phyloP scores from a whole-genome alignment of 2,113 vertebrate genomes.

The Ahaetulla prasina region DNA sequence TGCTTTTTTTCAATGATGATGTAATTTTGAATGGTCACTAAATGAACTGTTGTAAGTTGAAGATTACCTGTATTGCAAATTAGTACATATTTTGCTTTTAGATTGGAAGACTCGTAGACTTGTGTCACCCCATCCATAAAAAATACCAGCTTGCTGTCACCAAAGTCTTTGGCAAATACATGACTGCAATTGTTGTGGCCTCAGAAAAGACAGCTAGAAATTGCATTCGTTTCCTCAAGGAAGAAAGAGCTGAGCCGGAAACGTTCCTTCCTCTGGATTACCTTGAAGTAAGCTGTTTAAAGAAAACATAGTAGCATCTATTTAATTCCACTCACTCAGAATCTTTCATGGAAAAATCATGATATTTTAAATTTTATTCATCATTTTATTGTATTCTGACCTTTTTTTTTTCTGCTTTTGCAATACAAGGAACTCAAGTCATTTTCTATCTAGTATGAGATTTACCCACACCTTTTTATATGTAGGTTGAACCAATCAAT shows the following conservation, averaged over 20 bases:
- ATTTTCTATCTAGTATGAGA: background rate
- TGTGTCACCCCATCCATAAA: slow-evolving; percentile 92
- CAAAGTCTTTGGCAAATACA: slow-evolving; percentile 85
- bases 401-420: background rate
- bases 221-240: slow-evolving; percentile 86
- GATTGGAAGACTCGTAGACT: slow-evolving; percentile 87
- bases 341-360: background rate
- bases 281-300: slow-evolving; percentile 77
- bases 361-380: background rate
- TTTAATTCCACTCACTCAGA: background rate
- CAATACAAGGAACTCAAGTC: background rate
- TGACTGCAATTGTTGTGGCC: slow-evolving; percentile 86
- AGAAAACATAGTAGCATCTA: background rate
- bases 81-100: slow-evolving; percentile 51
- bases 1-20: no score
- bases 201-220: slow-evolving; percentile 83
- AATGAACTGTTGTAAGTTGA: no score
- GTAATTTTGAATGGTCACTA: no score
- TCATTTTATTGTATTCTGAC: background rate
- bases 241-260: slow-evolving; percentile 86
- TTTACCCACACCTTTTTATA: background rate
- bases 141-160: slow-evolving; percentile 93
- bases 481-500: slow-evolving; percentile 83
- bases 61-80: background rate
- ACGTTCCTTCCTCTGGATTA: slow-evolving; percentile 92